Evolutionary conservation across 1,140 invertebrate species (phyloP).

Genomic region (Bombus superbus): DNA sequence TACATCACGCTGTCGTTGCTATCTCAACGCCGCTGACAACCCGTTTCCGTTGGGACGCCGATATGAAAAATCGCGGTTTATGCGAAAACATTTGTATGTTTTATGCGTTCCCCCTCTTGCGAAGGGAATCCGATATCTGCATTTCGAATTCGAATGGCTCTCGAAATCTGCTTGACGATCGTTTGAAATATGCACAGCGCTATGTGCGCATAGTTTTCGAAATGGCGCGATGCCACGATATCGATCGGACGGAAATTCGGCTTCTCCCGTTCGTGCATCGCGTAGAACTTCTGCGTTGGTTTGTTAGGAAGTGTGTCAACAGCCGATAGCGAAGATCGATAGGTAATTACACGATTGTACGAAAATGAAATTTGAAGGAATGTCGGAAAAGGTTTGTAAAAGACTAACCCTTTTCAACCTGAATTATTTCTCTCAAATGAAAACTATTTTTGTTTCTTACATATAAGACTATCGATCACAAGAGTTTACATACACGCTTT

Average conservation of each 20-base stretch:
- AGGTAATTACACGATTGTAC: background rate
- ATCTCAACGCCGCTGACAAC: background rate
- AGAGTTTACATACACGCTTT: too few species aligned
- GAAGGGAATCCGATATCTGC: slow-evolving; percentile 1
- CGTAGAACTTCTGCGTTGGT: background rate
- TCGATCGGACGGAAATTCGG: slow-evolving; percentile 19
- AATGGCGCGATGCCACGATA: background rate
- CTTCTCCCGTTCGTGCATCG: background rate
- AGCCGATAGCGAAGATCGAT: slow-evolving; percentile 1
- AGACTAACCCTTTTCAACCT: background rate
- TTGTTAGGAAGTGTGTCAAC: slow-evolving; percentile 28
- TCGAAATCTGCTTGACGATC: slow-evolving; percentile 14
- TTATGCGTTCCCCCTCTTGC: too few species aligned
- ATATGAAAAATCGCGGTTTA: background rate
- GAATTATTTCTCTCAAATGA: background rate
- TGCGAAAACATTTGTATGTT: background rate
- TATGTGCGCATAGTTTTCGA: background rate
- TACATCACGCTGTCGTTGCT: background rate
- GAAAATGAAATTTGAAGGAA: slow-evolving; percentile 9
- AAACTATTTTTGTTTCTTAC: background rate
- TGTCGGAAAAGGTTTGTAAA: background rate
- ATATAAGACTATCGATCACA: too few species aligned
- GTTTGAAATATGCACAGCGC: slow-evolving; percentile 22
- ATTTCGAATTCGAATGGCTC: slow-evolving; percentile 21
- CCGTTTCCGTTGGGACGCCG: background rate